Base-by-base conservation (phyloP, 2,797 vertebrate genomes). In the Spinus pinus region DNA sequence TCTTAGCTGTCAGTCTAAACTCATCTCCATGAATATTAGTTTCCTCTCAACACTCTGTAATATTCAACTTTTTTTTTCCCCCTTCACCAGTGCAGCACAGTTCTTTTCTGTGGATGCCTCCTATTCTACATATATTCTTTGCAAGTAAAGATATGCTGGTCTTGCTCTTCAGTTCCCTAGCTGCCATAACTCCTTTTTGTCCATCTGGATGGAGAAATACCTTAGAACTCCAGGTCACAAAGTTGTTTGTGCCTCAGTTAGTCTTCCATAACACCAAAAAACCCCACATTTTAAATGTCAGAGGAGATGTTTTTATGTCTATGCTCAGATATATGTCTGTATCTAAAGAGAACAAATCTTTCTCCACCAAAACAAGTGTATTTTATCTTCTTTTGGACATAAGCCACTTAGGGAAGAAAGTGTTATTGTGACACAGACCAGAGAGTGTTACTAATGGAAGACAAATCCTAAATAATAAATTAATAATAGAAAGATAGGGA, bases 1-100 rank as follows among this genome's bases (percentile, higher is more conserved):
- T 94, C 84, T 74, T 69, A 69, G 51, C 72, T 95, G 75, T 88
- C 95, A 97, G 75, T 83, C 75, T 91, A 92, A 91, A 89, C 72
- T 78, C 65, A 86, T 87, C 58, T 81, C 72, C 61, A 70, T 56
- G 75, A 86, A 88, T 91, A 91, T 86, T 81, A 83, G 74, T 69
- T 96, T 96, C 49, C 46, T 82, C 69, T 94, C 53, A 78, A 87
- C 37, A 53, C 9, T 78, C 61, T 74, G 22, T 78, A 81, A 72
- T 24, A 72, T 72, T 91, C 35, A 70, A 37, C 30, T 60, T 84
- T 74, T 61, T 61, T 61, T 41, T 64, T 66, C 10, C 7, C 14
- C 8, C 8, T 91, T 81, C 41, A 56, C 37, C 50, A 57, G 22
- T 56, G 54, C 88, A 91, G 42, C 39, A 50, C 15, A 77, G 46